These are phyloP conservation scores for Rhizoglyphus robini DNA, from an alignment of 1,140 invertebrate species.

Conservation along the genomic window DNA sequence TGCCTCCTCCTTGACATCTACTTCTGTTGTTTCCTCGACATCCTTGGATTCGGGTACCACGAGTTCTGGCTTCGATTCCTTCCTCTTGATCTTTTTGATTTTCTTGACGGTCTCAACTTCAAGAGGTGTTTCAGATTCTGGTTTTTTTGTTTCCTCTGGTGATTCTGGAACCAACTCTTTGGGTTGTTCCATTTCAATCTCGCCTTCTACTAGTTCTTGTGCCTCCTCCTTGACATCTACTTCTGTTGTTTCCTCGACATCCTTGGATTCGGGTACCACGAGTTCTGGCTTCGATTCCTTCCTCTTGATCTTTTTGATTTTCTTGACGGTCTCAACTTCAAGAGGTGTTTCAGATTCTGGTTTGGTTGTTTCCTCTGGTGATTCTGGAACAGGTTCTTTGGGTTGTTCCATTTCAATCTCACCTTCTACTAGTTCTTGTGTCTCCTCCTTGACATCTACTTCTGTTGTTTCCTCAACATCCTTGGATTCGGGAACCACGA, in stretches of 20 bases:
- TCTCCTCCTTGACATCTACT: not conserved
- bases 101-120: too few relatives aligned
- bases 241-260: constrained; percentile 18
- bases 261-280: constrained; percentile 13
- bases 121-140: too few relatives aligned
- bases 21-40: too few relatives aligned
- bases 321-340: constrained; percentile 18
- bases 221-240: constrained; percentile 20
- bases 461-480: constrained; percentile 18
- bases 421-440: constrained; percentile 1
- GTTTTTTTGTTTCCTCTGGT: too few relatives aligned
- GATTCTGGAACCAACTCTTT: too few relatives aligned
- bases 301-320: constrained; percentile 23
- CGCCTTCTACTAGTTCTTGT: not conserved
- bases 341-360: constrained; percentile 17
- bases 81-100: too few relatives aligned
- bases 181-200: too few relatives aligned
- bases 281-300: constrained; percentile 14
- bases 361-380: not conserved
- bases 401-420: too few relatives aligned
- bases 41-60: too few relatives aligned
- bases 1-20: too few relatives aligned
- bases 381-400: constrained; percentile 5
- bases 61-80: too few relatives aligned
- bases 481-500: constrained; percentile 22